phyloP scores from a whole-genome alignment of 2,113 vertebrate genomes.

The Cinclus mexicanus region DNA sequence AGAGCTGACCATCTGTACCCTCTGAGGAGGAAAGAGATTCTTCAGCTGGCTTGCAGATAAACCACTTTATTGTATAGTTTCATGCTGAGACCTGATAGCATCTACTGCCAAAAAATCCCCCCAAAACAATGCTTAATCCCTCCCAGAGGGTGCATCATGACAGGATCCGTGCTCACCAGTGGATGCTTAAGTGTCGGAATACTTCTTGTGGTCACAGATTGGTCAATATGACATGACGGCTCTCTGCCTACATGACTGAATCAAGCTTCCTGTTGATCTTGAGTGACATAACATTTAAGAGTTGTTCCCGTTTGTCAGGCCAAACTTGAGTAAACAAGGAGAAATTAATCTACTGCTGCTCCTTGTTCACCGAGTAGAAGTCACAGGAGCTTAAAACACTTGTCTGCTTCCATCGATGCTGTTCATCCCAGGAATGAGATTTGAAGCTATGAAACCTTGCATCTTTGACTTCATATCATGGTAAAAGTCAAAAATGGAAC shows the following conservation, averaged over 20 bases:
- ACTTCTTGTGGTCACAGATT: not conserved
- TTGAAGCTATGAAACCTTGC: not conserved
- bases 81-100: not conserved
- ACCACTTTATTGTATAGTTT: not conserved
- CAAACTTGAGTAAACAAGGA: not conserved
- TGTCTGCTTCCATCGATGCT: not conserved
- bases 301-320: not conserved
- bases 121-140: too few relatives aligned
- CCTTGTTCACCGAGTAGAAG: not conserved
- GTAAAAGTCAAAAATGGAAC: not conserved
- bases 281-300: not conserved
- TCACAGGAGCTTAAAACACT: not conserved
- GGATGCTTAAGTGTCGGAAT: accelerated
- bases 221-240: not conserved
- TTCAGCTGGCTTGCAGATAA: not conserved
- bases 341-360: not conserved
- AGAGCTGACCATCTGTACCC: not conserved
- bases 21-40: not conserved
- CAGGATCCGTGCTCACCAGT: not conserved
- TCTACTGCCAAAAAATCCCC: not conserved
- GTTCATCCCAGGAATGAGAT: not conserved
- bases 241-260: not conserved
- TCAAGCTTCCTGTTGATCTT: not conserved
- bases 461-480: not conserved
- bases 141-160: not conserved